phyloP scores from a whole-genome alignment of 2,888 invertebrate genomes.

The Drosophila quasianomalipes region DNA sequence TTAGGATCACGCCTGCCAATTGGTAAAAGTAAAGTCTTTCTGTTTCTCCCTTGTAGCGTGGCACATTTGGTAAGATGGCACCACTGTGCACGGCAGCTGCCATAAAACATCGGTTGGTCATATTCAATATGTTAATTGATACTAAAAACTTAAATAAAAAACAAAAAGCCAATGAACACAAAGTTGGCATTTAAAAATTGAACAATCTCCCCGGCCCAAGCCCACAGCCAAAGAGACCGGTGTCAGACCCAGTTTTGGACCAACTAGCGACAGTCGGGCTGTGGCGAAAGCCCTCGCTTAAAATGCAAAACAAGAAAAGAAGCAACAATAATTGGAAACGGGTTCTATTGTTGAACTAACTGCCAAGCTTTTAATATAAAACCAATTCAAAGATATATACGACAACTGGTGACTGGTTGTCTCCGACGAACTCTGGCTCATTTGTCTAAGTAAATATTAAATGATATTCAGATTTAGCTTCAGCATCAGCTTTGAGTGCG shows the following conservation, averaged over 20 bases:
- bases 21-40: constrained; percentile 48
- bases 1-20: constrained; percentile 50
- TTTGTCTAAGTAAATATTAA: constrained; percentile 67
- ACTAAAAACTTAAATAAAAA: constrained; percentile 61
- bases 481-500: not conserved
- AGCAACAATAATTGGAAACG: constrained; percentile 75
- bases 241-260: constrained; percentile 36
- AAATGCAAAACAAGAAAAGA: constrained; percentile 46
- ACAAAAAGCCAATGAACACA: constrained; percentile 29
- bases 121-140: constrained; percentile 75
- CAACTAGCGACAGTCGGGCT: constrained; percentile 17
- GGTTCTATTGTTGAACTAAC: constrained; percentile 67
- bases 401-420: constrained; percentile 76
- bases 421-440: constrained; percentile 66
- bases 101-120: constrained; percentile 58
- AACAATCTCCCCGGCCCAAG: constrained; percentile 34
- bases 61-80: constrained; percentile 48
- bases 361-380: constrained; percentile 42
- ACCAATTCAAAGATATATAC: constrained; percentile 65
- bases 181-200: constrained; percentile 56
- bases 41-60: constrained; percentile 44
- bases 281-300: constrained; percentile 59
- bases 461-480: constrained; percentile 18
- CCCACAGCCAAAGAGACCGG: constrained; percentile 10
- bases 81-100: constrained; percentile 61